These are phyloP conservation scores for Thelaira solivaga DNA, from an alignment of 2,888 invertebrate species.

Conservation along the genomic window DNA sequence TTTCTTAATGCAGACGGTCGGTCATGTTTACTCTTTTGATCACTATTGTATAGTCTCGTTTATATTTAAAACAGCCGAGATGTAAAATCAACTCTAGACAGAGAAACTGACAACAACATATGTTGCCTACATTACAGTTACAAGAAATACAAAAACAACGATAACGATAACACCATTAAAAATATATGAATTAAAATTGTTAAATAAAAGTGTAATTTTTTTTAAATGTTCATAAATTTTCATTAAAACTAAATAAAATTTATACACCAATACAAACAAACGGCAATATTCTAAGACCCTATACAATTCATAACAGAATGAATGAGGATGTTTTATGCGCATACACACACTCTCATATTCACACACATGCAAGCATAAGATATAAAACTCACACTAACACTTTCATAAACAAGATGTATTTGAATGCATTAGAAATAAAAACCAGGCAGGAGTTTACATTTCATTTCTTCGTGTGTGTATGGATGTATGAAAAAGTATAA, in stretches of 20 bases:
- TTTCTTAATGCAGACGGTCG: not conserved
- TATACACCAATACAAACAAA: constrained; percentile 43
- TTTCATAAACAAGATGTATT: not conserved
- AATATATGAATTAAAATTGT: constrained; percentile 57
- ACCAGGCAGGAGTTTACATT: constrained; percentile 21
- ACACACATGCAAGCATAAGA: no score
- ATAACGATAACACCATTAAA: not conserved
- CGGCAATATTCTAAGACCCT: not conserved
- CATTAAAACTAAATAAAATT: constrained; percentile 58
- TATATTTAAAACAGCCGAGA: not conserved
- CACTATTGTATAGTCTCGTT: not conserved
- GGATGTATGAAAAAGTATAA: not conserved
- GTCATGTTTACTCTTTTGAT: not conserved
- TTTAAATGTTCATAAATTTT: constrained; percentile 63
- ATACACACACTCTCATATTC: not conserved
- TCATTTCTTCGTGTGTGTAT: not conserved
- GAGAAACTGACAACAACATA: constrained; percentile 56
- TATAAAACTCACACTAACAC: not conserved
- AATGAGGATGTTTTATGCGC: constrained; percentile 11
- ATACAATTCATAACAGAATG: not conserved
- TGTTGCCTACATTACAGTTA: constrained; percentile 53
- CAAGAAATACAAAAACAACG: constrained; percentile 19
- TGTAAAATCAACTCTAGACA: constrained; percentile 7
- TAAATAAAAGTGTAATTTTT: constrained; percentile 47
- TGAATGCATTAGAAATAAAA: constrained; percentile 19